Base-by-base conservation (phyloP, 2,797 vertebrate species). In the Paratrypauchen microcephalus region DNA sequence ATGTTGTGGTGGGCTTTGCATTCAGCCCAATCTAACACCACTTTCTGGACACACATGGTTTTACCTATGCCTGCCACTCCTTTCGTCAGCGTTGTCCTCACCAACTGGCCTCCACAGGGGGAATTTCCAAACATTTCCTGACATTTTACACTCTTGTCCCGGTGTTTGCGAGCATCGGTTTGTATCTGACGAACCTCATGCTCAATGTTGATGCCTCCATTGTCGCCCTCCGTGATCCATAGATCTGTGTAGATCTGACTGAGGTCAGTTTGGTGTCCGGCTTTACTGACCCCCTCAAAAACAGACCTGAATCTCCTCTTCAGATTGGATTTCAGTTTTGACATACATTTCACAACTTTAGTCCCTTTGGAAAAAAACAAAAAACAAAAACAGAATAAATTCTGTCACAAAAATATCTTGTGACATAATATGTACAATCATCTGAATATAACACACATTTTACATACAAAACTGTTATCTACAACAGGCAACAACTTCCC, bases 221-320 rank as follows among this genome's bases (percentile, higher is more conserved):
- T 26, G 5, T 21, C 19, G 6, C 1, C 39, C 26, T 48, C 45
- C 11, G 41, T 59, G 26, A 65, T 19, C 21, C 54, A 23, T 28
- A 66, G 41, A 7, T 65, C 24, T 28, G 63, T 45, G 68, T 70
- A 70, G 48, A 70, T 63, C 16, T 70, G 19, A 30, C 18, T 65
- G 19, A 70, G 19, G 11, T 6, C 6, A 9, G 16, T 15, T 56
- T 26, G 23, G 18, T 16, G 15, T 70, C 69, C 69, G 4, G 60
- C 36, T 63, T 47, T 56, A 26, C 30, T 6, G 5, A 70, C 26
- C 0, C 26, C 26, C 7, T 71, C 48, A 26, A 63, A 63, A 36
- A 63, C 23, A 23, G 1, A 3, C 12, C 39, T n/a, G 65, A 15
- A 66, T n/a, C 24, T 61, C 30, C 11, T 62, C 58, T 69, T 54